phyloP scores from a whole-genome alignment of 2,113 vertebrate species.

The Gavia stellata region DNA sequence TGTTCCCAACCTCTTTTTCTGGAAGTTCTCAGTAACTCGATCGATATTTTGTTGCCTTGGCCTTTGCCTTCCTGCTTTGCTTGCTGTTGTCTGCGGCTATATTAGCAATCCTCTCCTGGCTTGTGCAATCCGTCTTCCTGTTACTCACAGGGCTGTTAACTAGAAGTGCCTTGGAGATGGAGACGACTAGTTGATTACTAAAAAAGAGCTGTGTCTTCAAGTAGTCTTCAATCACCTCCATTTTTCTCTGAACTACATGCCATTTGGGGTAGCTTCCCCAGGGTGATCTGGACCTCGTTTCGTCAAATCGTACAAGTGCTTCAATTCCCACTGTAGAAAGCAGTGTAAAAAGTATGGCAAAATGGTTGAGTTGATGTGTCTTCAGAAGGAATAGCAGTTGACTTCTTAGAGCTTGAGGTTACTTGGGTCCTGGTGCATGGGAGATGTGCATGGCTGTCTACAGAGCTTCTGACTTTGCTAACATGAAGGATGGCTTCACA shows the following conservation, averaged over 20 bases:
- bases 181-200: neutral
- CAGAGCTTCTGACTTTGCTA: neutral
- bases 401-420: neutral
- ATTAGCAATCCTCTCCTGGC: neutral
- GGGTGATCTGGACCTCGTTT: neutral
- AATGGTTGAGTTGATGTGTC: neutral
- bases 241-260: neutral
- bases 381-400: neutral
- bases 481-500: neutral
- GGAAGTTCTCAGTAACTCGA: neutral
- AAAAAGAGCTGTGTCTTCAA: slow-evolving; percentile 43
- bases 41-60: neutral
- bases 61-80: neutral
- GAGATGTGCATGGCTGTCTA: neutral
- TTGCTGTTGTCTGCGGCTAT: slow-evolving; percentile 5
- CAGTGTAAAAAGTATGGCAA: neutral
- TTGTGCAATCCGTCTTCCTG: neutral
- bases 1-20: neutral
- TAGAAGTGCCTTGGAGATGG: slow-evolving; percentile 45
- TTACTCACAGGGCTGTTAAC: slow-evolving; percentile 22
- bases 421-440: neutral
- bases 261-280: neutral
- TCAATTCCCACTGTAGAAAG: neutral
- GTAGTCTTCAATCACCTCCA: neutral
- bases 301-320: slow-evolving; percentile 16